Conservation (phyloP, 2,797 vertebrate genomes). For the Arnoldichthys spilopterus region DNA sequence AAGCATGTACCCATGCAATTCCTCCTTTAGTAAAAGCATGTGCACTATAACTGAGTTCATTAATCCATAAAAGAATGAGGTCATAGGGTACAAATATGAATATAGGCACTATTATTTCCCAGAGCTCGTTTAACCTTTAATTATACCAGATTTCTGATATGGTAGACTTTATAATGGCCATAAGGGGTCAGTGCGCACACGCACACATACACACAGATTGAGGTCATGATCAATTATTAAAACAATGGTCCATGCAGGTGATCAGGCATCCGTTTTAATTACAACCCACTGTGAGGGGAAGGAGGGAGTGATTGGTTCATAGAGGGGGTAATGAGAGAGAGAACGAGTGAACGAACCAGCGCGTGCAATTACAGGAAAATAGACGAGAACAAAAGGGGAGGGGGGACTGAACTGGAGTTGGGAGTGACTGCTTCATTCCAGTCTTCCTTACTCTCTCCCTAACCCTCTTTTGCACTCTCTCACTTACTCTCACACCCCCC, state of each 20-base stretch:
- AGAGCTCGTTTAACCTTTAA: slow-evolving; percentile 68
- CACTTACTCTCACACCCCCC: slow-evolving; percentile 19
- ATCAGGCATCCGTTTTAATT: slow-evolving; percentile 64
- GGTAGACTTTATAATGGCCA: slow-evolving; percentile 21
- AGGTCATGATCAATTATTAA: slow-evolving; percentile 67
- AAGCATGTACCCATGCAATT: not conserved
- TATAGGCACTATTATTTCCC: slow-evolving; percentile 56
- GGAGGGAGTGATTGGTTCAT: slow-evolving; percentile 50
- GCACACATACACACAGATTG: slow-evolving; percentile 40
- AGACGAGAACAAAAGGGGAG: slow-evolving; percentile 50
- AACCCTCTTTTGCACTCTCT: not conserved
- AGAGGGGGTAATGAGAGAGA: slow-evolving; percentile 48
- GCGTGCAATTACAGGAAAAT: slow-evolving; percentile 55
- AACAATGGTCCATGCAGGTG: slow-evolving; percentile 65
- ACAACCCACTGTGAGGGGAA: slow-evolving; percentile 54
- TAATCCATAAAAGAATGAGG: slow-evolving; percentile 21
- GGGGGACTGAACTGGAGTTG: not conserved
- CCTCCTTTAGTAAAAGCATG: not conserved
- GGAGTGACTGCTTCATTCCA: slow-evolving; percentile 27
- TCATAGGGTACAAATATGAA: slow-evolving; percentile 53
- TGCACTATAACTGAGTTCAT: slow-evolving; percentile 3
- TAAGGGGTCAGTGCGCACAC: slow-evolving; percentile 39
- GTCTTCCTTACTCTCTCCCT: slow-evolving; percentile 6
- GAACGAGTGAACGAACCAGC: slow-evolving; percentile 33
- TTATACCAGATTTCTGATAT: slow-evolving; percentile 52